Conservation (phyloP, 1,140 invertebrate genomes). For the Drosophila ficusphila region DNA sequence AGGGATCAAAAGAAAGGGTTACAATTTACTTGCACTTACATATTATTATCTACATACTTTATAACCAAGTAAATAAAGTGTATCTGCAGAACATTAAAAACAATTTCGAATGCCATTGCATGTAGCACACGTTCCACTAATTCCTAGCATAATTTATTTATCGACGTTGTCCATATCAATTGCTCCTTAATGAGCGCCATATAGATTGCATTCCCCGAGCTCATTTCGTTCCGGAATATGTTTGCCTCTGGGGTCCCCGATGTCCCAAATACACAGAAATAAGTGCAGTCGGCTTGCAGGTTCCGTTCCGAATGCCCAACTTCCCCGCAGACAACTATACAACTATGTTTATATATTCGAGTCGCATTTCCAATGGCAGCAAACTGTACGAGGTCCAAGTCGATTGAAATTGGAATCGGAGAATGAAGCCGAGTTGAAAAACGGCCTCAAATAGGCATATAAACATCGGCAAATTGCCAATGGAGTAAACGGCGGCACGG, state of each 20-base stretch:
- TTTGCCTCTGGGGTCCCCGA: background rate
- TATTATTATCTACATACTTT: too few species aligned
- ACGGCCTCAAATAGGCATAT: slow-evolving; percentile 66
- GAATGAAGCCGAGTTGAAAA: slow-evolving; percentile 68
- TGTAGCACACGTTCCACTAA: background rate
- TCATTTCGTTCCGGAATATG: slow-evolving; percentile 6
- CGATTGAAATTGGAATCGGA: slow-evolving; percentile 57
- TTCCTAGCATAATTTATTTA: background rate
- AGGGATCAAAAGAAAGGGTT: too few species aligned
- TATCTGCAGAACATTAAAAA: too few species aligned
- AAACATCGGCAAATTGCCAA: slow-evolving; percentile 69
- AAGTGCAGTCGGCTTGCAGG: slow-evolving; percentile 3
- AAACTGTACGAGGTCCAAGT: slow-evolving; percentile 42
- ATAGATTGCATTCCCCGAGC: slow-evolving; percentile 21
- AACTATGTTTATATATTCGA: slow-evolving; percentile 11
- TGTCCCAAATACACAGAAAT: slow-evolving; percentile 4
- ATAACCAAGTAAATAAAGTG: too few species aligned
- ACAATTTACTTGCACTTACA: too few species aligned
- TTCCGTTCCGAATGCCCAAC: background rate
- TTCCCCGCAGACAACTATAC: background rate
- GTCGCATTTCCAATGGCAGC: slow-evolving; percentile 24
- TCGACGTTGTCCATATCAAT: background rate
- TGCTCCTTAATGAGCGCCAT: slow-evolving; percentile 18
- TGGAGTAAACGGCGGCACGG: slow-evolving; percentile 36
- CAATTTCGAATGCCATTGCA: too few species aligned